Conservation (phyloP, 2,888 invertebrate genomes). For the Ophion obscuratus region DNA sequence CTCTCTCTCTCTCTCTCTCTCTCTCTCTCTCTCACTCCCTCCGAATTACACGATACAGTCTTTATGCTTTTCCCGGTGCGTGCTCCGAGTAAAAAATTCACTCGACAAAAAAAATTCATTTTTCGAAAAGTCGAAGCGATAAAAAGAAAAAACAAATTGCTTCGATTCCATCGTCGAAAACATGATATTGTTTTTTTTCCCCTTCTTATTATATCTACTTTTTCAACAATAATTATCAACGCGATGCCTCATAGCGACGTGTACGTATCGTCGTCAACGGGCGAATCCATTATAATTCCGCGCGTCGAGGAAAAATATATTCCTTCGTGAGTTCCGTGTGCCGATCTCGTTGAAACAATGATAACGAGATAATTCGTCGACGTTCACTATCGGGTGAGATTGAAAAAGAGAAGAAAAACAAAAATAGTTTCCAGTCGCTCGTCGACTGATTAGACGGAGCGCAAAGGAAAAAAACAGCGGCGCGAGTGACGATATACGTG, state of each 20-base stretch:
- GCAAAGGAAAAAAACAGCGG: too few relatives aligned
- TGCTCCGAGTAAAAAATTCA: conserved; percentile 39
- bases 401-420: background rate
- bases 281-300: conserved; percentile 5
- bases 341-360: conserved; percentile 8
- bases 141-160: conserved; percentile 35
- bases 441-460: too few relatives aligned
- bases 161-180: conserved; percentile 3
- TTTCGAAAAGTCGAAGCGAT: conserved; percentile 16
- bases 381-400: background rate
- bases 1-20: background rate
- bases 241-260: background rate
- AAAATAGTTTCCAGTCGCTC: background rate
- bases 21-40: background rate
- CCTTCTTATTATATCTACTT: background rate
- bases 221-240: conserved; percentile 8
- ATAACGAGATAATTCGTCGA: background rate
- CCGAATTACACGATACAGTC: conserved; percentile 67
- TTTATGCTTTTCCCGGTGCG: conserved; percentile 62
- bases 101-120: conserved; percentile 1
- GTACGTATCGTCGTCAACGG: background rate
- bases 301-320: conserved; percentile 21
- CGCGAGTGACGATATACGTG: background rate
- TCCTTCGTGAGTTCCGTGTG: conserved; percentile 2
- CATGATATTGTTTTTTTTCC: background rate